A percentile compares a stretch with the other conserved stretches of the same genome.
These are phyloP conservation scores for Antheraea pernyi DNA, from an alignment of 1,140 invertebrate genomes.

Conservation along the genomic window DNA sequence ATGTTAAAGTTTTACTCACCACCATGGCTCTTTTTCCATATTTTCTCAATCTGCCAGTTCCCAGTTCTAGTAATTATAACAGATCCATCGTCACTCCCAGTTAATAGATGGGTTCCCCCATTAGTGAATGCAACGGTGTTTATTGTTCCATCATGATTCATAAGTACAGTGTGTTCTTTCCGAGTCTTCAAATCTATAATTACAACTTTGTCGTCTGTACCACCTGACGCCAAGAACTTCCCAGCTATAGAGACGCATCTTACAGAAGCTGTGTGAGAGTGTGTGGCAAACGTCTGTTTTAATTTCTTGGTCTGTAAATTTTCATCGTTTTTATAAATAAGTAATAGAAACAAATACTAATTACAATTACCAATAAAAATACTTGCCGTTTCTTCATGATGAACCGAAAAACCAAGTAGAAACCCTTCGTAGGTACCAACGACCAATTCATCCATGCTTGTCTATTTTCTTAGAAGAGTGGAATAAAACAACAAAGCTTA, in stretches of 20 bases:
- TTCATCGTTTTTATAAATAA: neutral
- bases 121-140: slow-evolving; percentile 88
- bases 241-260: slow-evolving; percentile 85
- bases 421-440: slow-evolving; percentile 74
- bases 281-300: slow-evolving; percentile 91
- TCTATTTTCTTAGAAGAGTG: neutral
- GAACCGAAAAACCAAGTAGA: slow-evolving; percentile 64
- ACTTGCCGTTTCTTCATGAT: slow-evolving; percentile 54
- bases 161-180: slow-evolving; percentile 88
- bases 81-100: slow-evolving; percentile 90
- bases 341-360: slow-evolving; percentile 13
- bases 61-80: slow-evolving; percentile 90
- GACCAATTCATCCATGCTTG: slow-evolving; percentile 63
- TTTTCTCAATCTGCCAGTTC: slow-evolving; percentile 91
- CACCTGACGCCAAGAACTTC: slow-evolving; percentile 91
- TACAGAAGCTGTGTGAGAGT: slow-evolving; percentile 90
- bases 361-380: neutral
- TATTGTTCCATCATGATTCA: slow-evolving; percentile 91
- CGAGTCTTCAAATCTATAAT: slow-evolving; percentile 90
- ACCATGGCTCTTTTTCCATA: slow-evolving; percentile 87
- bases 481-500: neutral
- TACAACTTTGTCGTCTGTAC: slow-evolving; percentile 93
- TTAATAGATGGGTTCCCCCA: slow-evolving; percentile 88
- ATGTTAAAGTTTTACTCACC: slow-evolving; percentile 50
- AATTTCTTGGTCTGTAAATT: slow-evolving; percentile 69